Conservation (phyloP, 2,888 invertebrate species). For the Harpagoxenus sublaevis region DNA sequence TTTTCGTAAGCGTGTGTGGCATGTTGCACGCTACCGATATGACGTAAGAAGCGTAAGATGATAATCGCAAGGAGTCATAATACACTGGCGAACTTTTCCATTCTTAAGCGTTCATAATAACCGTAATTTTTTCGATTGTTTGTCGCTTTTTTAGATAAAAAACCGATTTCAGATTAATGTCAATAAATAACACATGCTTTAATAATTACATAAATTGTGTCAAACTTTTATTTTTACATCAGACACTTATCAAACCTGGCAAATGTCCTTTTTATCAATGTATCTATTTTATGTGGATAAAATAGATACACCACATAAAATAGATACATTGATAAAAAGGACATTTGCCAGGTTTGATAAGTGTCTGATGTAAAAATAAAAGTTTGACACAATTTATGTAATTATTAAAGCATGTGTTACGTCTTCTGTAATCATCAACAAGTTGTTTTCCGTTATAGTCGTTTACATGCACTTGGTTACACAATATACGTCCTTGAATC, state of each 20-base stretch:
- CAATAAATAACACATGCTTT: not conserved
- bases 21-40: slow-evolving; percentile 3
- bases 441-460: not conserved
- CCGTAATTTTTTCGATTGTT: not conserved
- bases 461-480: not conserved
- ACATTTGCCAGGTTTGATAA: not conserved
- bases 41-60: slow-evolving; percentile 1
- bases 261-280: not conserved
- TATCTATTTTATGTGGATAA: not conserved
- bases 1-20: slow-evolving; percentile 14
- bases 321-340: not conserved
- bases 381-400: not conserved
- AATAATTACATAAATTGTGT: not conserved
- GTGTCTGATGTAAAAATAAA: not conserved
- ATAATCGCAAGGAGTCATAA: not conserved
- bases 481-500: not conserved
- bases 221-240: not conserved
- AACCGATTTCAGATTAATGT: not conserved
- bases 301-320: not conserved
- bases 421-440: not conserved
- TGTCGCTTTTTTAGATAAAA: not conserved
- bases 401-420: not conserved
- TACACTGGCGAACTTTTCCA: not conserved
- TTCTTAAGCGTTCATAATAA: not conserved
- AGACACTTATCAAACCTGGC: not conserved